Conservation (phyloP, 2,888 invertebrate genomes). For the Eutolmus rufibarbis region DNA sequence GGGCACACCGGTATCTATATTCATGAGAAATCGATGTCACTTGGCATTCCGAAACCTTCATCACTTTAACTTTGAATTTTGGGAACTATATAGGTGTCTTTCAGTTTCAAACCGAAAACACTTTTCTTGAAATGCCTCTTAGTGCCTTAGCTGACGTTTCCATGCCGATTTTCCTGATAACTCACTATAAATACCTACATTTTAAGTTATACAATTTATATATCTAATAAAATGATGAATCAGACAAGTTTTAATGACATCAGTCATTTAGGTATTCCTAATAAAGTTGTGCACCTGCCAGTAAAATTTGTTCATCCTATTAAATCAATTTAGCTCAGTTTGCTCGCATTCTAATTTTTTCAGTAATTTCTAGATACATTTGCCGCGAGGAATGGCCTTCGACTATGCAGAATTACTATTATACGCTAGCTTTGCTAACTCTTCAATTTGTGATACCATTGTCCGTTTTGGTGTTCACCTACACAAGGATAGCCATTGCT, state of each 20-base stretch:
- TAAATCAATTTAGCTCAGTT: not conserved
- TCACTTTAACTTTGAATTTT: not conserved
- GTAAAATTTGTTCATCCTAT: not conserved
- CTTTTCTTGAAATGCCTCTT: not conserved
- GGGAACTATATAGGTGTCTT: not conserved
- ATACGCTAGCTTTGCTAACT: slow-evolving; percentile 78
- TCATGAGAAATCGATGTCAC: not conserved
- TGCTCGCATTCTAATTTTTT: not conserved
- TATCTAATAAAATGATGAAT: too few species aligned
- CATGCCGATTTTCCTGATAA: not conserved
- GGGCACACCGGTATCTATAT: not conserved
- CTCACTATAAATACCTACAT: not conserved
- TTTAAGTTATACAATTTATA: not conserved
- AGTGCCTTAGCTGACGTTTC: not conserved
- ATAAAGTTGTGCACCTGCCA: not conserved
- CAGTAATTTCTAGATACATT: slow-evolving; percentile 67
- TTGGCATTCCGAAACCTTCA: not conserved
- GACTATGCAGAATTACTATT: slow-evolving; percentile 71
- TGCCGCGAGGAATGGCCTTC: slow-evolving; percentile 77
- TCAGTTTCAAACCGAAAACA: not conserved
- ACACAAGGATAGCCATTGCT: slow-evolving; percentile 82
- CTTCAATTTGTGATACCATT: slow-evolving; percentile 87
- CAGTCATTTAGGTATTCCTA: not conserved
- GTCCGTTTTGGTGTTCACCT: slow-evolving; percentile 81
- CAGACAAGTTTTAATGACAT: not conserved